These are phyloP conservation scores for Collichthys lucidus DNA, from an alignment of 2,113 vertebrate species.

Conservation along the genomic window DNA sequence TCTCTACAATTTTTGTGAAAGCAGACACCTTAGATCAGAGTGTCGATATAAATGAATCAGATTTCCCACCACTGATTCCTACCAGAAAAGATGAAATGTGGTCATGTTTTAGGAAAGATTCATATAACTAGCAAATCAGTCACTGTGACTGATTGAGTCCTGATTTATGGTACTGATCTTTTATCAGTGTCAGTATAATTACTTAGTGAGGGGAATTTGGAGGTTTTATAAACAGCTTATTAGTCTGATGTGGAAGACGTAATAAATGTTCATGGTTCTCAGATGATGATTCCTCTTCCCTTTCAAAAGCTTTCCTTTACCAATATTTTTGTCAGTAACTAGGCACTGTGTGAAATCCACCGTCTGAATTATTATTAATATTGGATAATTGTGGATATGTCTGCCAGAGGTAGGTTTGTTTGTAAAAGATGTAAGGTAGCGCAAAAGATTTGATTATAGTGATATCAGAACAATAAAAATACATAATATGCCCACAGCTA, in stretches of 20 bases:
- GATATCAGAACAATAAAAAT: neutral
- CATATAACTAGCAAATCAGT: neutral
- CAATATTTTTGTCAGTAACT: neutral
- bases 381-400: neutral
- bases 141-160: neutral
- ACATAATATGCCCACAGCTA: neutral
- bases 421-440: neutral
- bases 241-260: neutral
- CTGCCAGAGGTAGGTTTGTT: neutral
- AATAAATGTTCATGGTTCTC: neutral
- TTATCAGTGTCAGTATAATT: neutral
- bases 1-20: too few relatives aligned
- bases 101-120: neutral
- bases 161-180: neutral
- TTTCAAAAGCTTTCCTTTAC: neutral
- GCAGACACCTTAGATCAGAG: too few relatives aligned
- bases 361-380: neutral
- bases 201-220: neutral
- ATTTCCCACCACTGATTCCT: too few relatives aligned
- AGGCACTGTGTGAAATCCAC: neutral
- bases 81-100: neutral
- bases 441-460: neutral
- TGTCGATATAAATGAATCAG: too few relatives aligned
- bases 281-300: neutral
- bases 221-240: neutral